Base-by-base conservation (phyloP, 2,113 vertebrate species). In the Psophia crepitans region DNA sequence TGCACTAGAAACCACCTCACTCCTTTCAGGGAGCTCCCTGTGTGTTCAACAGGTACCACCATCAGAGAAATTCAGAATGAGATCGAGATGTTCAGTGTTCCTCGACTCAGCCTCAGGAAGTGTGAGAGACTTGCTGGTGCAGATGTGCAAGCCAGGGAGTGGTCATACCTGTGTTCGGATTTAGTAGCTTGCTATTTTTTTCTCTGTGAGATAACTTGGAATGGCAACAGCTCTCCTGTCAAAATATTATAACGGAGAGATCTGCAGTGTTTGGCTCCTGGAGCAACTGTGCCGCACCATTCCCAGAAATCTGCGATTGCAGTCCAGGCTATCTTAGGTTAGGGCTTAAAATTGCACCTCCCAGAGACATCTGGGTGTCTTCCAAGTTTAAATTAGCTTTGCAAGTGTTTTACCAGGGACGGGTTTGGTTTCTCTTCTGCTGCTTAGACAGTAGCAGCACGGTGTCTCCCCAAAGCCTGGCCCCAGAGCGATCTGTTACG, bases 311-410 rank as follows among this genome's bases (percentile, higher is more conserved):
- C 60, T 11, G 39, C 0, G 5, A 89, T 77, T 92, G 95, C 80
- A 49, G 58, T 14, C 79, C 58, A 41, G 76, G 77, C 94, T 96
- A 84, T 96, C 93, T 92, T 64, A 81, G 80, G 86, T 63, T 64
- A 66, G 53, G 69, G 91, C 78, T 95, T 95, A 82, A 94, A 87
- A 95, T 68, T 87, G 64, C 61, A 87, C 56, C 69, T 94, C 80
- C 30, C 35, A 68, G 65, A 91, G 89, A 84, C 80, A 20, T 68
- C 39, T 97, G 96, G 77, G 48, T 76, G 35, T 49, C 51, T 94
- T 94, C 96, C 96, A 96, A 60, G 89, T 81, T 89, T 87, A 95
- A 95, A 95, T 96, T 81, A 75, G 76, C 60, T 90, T 85, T 90
- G 57, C 32, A 44, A 94, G 88, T 92, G 88, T 88, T 84, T 91